These are phyloP conservation scores for Pseudochromis fuscus DNA, from an alignment of 2,797 vertebrate species.

Conservation along the genomic window DNA sequence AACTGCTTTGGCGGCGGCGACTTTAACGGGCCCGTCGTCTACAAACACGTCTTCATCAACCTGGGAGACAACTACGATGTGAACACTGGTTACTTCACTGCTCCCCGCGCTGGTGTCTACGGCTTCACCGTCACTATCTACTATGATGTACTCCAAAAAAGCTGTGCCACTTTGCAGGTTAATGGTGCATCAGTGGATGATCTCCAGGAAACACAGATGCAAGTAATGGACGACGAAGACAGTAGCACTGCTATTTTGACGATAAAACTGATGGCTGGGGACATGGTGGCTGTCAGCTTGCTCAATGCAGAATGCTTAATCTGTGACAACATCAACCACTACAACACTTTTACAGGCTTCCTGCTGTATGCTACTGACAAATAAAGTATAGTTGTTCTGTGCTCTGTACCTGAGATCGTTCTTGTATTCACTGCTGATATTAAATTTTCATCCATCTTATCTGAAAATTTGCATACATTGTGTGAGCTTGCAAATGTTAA, in stretches of 20 bases:
- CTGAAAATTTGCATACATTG: neutral
- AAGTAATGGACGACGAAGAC: conserved; percentile 77
- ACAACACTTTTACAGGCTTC: conserved; percentile 83
- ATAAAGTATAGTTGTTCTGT: conserved; percentile 15
- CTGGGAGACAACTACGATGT: conserved; percentile 66
- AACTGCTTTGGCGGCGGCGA: conserved; percentile 31
- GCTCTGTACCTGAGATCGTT: conserved; percentile 6
- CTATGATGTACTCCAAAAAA: no score
- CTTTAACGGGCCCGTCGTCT: conserved; percentile 49
- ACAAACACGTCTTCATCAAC: conserved; percentile 75
- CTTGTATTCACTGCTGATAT: neutral
- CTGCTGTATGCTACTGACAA: conserved; percentile 77
- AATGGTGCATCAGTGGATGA: conserved; percentile 47
- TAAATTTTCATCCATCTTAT: conserved; percentile 4
- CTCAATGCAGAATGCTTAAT: conserved; percentile 61
- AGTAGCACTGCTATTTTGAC: conserved; percentile 63
- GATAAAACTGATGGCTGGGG: conserved; percentile 62
- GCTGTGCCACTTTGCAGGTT: conserved; percentile 65
- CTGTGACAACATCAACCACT: conserved; percentile 76
- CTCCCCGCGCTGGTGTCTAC: conserved; percentile 78
- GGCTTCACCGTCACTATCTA: conserved; percentile 76
- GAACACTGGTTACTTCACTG: conserved; percentile 69
- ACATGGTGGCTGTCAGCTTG: conserved; percentile 69
- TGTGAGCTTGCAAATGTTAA: neutral
- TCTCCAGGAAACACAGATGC: conserved; percentile 45